Conservation (phyloP, 2,113 vertebrate species). For the Hippocampus guttulatus region DNA sequence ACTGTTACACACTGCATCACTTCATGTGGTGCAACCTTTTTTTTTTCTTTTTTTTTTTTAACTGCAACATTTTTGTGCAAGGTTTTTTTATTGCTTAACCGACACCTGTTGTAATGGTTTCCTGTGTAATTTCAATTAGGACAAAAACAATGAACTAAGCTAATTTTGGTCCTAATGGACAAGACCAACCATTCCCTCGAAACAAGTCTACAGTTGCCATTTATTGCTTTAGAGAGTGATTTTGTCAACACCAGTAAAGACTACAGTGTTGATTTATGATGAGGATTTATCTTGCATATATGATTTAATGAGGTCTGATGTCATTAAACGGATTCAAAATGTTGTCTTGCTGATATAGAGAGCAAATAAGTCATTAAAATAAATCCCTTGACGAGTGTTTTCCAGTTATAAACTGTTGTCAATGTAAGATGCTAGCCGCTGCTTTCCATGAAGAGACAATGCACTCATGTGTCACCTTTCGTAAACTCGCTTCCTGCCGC, state of each 20-base stretch:
- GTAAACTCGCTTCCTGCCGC: neutral
- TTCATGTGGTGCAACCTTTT: neutral
- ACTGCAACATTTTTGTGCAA: too few species aligned
- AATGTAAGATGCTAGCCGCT: neutral
- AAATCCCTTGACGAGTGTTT: neutral
- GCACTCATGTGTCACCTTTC: neutral
- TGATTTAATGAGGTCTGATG: neutral
- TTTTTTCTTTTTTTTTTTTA: neutral
- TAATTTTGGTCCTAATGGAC: neutral
- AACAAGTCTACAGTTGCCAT: neutral
- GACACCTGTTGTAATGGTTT: neutral
- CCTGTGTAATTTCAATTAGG: neutral
- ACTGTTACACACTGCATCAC: too few species aligned
- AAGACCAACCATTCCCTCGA: neutral
- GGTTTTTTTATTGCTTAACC: neutral
- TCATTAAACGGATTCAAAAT: slow-evolving; percentile 1
- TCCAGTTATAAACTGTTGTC: neutral
- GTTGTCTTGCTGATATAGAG: neutral
- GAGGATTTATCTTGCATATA: neutral
- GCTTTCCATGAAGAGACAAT: neutral
- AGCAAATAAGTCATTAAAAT: neutral
- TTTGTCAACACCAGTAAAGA: neutral
- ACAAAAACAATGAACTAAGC: neutral
- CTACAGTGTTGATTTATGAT: neutral
- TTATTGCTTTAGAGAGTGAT: neutral